Percentiles rank a stretch among this genome's conserved stretches.
These are phyloP conservation scores for Lobophora halterata DNA, from an alignment of 2,888 invertebrate genomes.

Conservation along the genomic window DNA sequence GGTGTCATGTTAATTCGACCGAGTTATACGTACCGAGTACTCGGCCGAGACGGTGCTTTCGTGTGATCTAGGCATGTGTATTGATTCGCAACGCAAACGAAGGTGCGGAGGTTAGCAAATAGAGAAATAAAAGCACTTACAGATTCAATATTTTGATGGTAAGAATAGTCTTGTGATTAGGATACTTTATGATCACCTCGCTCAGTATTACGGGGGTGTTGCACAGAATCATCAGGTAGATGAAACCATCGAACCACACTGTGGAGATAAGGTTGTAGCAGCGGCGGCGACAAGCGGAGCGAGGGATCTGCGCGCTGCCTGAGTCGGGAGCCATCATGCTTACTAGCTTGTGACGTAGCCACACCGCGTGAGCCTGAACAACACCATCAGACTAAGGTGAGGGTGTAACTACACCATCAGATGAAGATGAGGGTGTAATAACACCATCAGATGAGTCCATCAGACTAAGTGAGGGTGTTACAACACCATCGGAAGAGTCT, in stretches of 20 bases:
- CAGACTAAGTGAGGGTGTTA: too few species aligned
- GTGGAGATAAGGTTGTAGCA: constrained; percentile 60
- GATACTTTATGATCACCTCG: constrained; percentile 54
- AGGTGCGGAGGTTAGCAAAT: constrained; percentile 7
- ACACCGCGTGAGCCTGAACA: constrained; percentile 59
- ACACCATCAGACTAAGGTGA: too few species aligned
- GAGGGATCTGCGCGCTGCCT: constrained; percentile 55
- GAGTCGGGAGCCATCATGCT: constrained; percentile 58
- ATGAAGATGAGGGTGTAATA: too few species aligned
- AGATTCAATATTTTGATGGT: constrained; percentile 61
- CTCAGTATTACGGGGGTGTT: constrained; percentile 69
- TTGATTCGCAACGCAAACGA: too few species aligned
- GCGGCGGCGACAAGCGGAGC: constrained; percentile 51
- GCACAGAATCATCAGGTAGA: constrained; percentile 63
- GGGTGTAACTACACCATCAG: too few species aligned
- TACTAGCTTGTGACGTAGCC: constrained; percentile 66
- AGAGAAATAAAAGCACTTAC: constrained; percentile 46
- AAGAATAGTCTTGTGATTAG: constrained; percentile 32
- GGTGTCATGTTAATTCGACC: too few species aligned
- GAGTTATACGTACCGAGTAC: too few species aligned
- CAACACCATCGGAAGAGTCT: too few species aligned
- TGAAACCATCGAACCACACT: constrained; percentile 69
- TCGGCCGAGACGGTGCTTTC: too few species aligned
- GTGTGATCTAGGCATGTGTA: too few species aligned
- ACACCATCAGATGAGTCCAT: too few species aligned